Evolutionary conservation across 1,140 invertebrate species (phyloP).

Genomic region (Ips nitidus): DNA sequence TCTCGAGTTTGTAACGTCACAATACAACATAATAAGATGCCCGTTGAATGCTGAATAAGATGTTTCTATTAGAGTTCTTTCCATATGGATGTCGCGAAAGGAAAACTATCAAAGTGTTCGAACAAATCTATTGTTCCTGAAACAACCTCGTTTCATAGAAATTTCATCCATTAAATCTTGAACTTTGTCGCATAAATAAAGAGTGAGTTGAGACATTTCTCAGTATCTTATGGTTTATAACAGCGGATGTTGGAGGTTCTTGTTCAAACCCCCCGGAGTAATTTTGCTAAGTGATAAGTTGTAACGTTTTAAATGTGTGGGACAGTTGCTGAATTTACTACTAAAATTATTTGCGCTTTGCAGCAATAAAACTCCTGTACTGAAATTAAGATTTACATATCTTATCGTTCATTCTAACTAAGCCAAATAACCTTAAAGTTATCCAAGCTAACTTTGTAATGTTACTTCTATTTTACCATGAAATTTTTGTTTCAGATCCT

Average conservation of each 20-base stretch:
- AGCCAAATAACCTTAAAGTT: constrained; percentile 5
- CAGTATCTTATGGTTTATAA: too few species aligned
- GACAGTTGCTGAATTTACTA: constrained; percentile 23
- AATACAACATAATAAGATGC: too few species aligned
- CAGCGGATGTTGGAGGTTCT: not conserved
- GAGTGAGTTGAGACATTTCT: too few species aligned
- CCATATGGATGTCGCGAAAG: too few species aligned
- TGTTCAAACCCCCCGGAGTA: constrained; percentile 19
- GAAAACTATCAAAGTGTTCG: too few species aligned
- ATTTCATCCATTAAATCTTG: too few species aligned
- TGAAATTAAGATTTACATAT: constrained; percentile 29
- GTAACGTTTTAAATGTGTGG: constrained; percentile 25
- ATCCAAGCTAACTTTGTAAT: not conserved
- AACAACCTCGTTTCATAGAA: too few species aligned
- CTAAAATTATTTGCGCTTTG: constrained; percentile 24
- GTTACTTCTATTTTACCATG: not conserved
- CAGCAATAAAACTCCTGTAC: constrained; percentile 22
- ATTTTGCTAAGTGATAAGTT: constrained; percentile 31
- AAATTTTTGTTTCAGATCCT: constrained; percentile 28
- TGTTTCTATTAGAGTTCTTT: too few species aligned
- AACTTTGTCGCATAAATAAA: too few species aligned
- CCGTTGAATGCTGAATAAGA: too few species aligned
- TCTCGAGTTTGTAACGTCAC: too few species aligned
- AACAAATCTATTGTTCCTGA: too few species aligned
- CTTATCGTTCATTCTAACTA: constrained; percentile 24